Conservation (phyloP, 2,797 vertebrate genomes). For the Coracias cyanogaster region DNA sequence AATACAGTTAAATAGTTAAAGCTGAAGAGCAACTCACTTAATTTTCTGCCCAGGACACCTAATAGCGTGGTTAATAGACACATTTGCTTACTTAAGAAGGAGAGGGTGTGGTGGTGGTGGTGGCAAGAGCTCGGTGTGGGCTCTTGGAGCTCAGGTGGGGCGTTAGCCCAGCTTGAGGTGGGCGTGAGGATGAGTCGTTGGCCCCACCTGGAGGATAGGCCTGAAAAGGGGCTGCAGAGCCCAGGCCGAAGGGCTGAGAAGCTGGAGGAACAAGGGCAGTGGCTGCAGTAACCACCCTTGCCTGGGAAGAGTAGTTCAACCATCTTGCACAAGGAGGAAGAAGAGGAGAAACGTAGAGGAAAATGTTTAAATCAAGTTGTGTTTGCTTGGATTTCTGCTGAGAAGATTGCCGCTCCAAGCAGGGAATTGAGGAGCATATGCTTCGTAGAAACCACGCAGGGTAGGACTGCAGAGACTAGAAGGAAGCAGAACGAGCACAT, state of each 20-base stretch:
- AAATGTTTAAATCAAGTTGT: neutral
- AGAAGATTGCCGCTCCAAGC: neutral
- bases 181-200: neutral
- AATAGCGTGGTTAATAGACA: neutral
- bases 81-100: neutral
- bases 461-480: neutral
- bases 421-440: neutral
- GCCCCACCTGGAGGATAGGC: neutral
- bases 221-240: neutral
- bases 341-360: too few species aligned
- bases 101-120: too few species aligned
- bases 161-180: neutral
- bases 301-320: fast-evolving
- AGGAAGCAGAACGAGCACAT: neutral
- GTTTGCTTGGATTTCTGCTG: neutral
- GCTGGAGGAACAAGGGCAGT: neutral
- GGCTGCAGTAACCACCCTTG: fast-evolving
- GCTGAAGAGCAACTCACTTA: neutral
- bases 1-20: neutral
- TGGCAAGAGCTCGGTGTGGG: neutral
- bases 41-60: neutral
- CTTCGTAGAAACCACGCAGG: neutral
- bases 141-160: neutral
- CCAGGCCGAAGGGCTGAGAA: neutral
- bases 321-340: fast-evolving